phyloP scores from a whole-genome alignment of 1,140 invertebrate species.

The Dinothrombium tinctorium region DNA sequence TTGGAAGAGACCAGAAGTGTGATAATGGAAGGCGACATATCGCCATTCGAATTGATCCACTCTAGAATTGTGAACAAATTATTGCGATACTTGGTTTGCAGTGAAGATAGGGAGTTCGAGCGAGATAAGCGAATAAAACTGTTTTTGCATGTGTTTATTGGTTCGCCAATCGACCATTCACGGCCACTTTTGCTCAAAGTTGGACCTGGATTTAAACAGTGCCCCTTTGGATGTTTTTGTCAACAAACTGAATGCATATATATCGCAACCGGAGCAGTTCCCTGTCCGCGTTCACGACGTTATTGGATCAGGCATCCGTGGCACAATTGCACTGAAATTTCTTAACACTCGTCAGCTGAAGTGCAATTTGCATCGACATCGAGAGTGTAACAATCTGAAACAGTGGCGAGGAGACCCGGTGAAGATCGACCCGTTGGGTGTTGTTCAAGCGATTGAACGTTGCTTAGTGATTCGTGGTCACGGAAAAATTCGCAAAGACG shows the following conservation, averaged over 20 bases:
- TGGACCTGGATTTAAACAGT: slow-evolving; percentile 20
- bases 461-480: slow-evolving; percentile 24
- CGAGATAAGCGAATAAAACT: slow-evolving; percentile 53
- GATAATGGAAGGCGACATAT: slow-evolving; percentile 75
- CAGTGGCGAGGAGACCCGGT: slow-evolving; percentile 97
- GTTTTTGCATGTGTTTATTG: slow-evolving; percentile 76
- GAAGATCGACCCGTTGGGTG: slow-evolving; percentile 88
- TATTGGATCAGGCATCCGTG: slow-evolving; percentile 39
- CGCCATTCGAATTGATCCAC: slow-evolving; percentile 92
- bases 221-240: slow-evolving; percentile 56
- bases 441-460: slow-evolving; percentile 88
- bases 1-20: slow-evolving; percentile 59
- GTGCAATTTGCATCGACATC: slow-evolving; percentile 86
- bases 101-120: slow-evolving; percentile 15
- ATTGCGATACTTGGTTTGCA: slow-evolving; percentile 46
- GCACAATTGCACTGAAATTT: slow-evolving; percentile 77
- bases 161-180: slow-evolving; percentile 43
- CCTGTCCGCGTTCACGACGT: slow-evolving; percentile 87
- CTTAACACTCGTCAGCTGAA: slow-evolving; percentile 98
- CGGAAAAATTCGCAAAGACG: slow-evolving; percentile 16
- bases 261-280: slow-evolving; percentile 93
- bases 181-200: slow-evolving; percentile 23
- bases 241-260: slow-evolving; percentile 73
- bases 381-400: slow-evolving; percentile 68
- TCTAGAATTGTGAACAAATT: slow-evolving; percentile 70